Percentiles rank a stretch among this genome's conserved stretches.
These are phyloP conservation scores for Strigamia transsilvanica DNA, from an alignment of 2,888 invertebrate genomes.

Conservation along the genomic window DNA sequence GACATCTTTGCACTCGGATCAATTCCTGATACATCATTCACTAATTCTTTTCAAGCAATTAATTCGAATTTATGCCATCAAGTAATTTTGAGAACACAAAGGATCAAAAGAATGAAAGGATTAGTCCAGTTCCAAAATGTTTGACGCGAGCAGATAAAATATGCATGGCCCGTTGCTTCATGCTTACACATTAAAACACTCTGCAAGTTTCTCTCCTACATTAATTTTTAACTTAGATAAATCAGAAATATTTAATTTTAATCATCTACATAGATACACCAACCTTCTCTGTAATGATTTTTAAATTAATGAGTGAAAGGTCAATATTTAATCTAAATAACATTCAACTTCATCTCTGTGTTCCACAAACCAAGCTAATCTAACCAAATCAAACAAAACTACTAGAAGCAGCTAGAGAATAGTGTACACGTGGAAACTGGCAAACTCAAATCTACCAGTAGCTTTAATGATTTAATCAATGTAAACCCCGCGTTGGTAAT, in stretches of 20 bases:
- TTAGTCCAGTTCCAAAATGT: not conserved
- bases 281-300: not conserved
- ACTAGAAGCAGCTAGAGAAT: no score
- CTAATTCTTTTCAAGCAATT: slow-evolving; percentile 38
- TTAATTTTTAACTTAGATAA: not conserved
- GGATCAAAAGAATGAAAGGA: slow-evolving; percentile 10
- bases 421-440: no score
- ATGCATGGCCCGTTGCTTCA: not conserved
- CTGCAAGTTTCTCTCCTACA: not conserved
- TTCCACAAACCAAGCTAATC: no score
- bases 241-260: not conserved
- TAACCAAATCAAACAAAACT: no score
- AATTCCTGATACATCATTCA: slow-evolving; percentile 32
- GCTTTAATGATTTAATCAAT: no score
- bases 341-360: no score
- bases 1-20: not conserved
- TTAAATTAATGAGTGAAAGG: no score
- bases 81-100: not conserved
- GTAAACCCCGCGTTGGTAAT: no score
- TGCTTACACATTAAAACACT: not conserved
- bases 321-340: no score
- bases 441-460: no score
- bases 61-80: slow-evolving; percentile 10
- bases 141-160: not conserved
- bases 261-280: not conserved